Evolutionary conservation across 2,113 vertebrate genomes (phyloP).

Genomic region (Halichoerus grypus): DNA sequence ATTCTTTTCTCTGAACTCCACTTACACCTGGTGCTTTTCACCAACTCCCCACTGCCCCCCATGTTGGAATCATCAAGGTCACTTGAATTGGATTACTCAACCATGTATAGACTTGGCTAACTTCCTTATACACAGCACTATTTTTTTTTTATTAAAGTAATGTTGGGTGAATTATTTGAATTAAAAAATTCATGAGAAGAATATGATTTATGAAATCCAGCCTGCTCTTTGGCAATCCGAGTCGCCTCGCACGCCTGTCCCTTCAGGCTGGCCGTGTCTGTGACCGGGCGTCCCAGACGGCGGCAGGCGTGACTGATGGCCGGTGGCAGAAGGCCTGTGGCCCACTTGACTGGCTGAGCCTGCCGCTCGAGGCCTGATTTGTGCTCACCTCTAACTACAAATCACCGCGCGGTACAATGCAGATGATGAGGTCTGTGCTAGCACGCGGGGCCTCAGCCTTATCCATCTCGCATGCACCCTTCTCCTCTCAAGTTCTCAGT

Average conservation of each 20-base stretch:
- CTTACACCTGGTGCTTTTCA: neutral
- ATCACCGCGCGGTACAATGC: fast-evolving
- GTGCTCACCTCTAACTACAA: neutral
- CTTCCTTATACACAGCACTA: neutral
- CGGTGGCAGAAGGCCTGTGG: fast-evolving
- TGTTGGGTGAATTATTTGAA: neutral
- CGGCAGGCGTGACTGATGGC: neutral
- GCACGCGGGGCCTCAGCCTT: fast-evolving
- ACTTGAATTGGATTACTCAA: neutral
- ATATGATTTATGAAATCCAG: neutral
- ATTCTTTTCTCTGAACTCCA: neutral
- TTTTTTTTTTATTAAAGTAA: neutral
- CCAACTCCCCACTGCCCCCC: neutral
- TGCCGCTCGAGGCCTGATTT: neutral
- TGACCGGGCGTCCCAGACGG: neutral
- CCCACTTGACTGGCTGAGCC: fast-evolving
- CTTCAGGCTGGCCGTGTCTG: neutral
- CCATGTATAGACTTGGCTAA: neutral
- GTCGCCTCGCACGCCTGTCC: fast-evolving
- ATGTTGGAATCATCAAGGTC: neutral
- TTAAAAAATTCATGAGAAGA: conserved; percentile 50
- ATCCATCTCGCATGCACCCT: neutral
- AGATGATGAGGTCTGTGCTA: neutral
- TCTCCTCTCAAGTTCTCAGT: neutral
- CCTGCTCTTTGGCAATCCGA: neutral